These are phyloP conservation scores for Staurois parvus DNA, from an alignment of 2,797 vertebrate genomes.

Conservation along the genomic window DNA sequence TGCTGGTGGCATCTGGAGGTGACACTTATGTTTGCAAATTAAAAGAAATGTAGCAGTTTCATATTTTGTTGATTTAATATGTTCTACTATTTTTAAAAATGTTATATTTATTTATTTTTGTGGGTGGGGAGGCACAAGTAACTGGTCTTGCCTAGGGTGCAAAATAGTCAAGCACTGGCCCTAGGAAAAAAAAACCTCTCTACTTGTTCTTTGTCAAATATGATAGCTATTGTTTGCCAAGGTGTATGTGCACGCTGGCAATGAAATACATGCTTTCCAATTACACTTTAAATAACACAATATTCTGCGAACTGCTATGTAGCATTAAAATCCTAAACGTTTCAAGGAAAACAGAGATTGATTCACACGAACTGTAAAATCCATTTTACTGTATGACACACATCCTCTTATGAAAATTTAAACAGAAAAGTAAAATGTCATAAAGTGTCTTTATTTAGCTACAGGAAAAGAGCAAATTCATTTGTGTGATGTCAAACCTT, in stretches of 20 bases:
- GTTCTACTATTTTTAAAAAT: too few species aligned
- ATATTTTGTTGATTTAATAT: too few species aligned
- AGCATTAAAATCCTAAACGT: slow-evolving; percentile 12
- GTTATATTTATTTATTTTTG: too few species aligned
- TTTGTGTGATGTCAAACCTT: slow-evolving; percentile 2
- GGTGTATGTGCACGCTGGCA: not conserved
- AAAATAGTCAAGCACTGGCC: too few species aligned
- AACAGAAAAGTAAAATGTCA: not conserved
- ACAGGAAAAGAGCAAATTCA: not conserved
- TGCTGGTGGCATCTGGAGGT: too few species aligned
- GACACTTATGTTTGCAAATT: too few species aligned
- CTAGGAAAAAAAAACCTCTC: too few species aligned
- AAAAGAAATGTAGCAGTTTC: too few species aligned
- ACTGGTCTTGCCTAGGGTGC: too few species aligned
- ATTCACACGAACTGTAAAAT: slow-evolving; percentile 9
- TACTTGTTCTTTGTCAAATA: not conserved
- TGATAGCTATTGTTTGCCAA: slow-evolving; percentile 12
- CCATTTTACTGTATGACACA: slow-evolving; percentile 33
- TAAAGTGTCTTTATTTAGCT: slow-evolving; percentile 19
- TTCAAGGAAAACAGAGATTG: slow-evolving; percentile 5
- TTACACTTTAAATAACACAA: not conserved
- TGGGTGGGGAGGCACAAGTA: too few species aligned
- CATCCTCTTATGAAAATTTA: slow-evolving; percentile 21
- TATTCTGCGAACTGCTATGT: not conserved
- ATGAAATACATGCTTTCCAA: slow-evolving; percentile 9